A percentile compares a stretch with the other conserved stretches of the same genome.
Conservation (phyloP, 2,113 vertebrate species). For the Engystomops pustulosus region DNA sequence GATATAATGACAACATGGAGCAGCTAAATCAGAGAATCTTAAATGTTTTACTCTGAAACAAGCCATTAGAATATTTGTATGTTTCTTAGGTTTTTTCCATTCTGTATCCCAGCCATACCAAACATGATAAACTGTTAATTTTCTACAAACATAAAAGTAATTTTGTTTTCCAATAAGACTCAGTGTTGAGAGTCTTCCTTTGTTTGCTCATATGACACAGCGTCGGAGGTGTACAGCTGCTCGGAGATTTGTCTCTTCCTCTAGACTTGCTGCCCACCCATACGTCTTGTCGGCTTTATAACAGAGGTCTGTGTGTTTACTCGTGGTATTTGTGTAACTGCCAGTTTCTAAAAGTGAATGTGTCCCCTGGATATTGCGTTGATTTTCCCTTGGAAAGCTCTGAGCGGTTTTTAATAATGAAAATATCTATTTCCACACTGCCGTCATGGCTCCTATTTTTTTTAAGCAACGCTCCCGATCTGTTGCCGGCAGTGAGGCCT, state of each 20-base stretch:
- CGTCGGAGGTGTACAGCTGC: not conserved
- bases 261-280: constrained; percentile 22
- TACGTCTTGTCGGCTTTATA: constrained; percentile 34
- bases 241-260: not conserved
- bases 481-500: constrained; percentile 33
- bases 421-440: constrained; percentile 42
- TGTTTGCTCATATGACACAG: not conserved
- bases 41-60: too few species aligned
- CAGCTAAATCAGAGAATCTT: too few species aligned
- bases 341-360: constrained; percentile 41
- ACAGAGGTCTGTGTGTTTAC: constrained; percentile 30
- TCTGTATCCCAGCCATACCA: not conserved
- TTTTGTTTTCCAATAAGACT: not conserved
- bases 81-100: not conserved
- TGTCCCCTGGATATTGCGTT: constrained; percentile 20
- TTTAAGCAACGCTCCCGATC: constrained; percentile 22
- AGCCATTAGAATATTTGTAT: too few species aligned
- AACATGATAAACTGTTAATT: not conserved
- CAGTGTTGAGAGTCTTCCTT: not conserved
- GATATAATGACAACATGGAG: too few species aligned
- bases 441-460: constrained; percentile 21
- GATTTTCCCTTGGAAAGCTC: constrained; percentile 23
- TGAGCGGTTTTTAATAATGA: constrained; percentile 29
- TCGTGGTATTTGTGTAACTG: constrained; percentile 36
- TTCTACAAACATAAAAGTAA: not conserved